Percentiles rank a stretch among this genome's conserved stretches.
phyloP scores from a whole-genome alignment of 2,888 invertebrate species.

The Anaspis maculata region DNA sequence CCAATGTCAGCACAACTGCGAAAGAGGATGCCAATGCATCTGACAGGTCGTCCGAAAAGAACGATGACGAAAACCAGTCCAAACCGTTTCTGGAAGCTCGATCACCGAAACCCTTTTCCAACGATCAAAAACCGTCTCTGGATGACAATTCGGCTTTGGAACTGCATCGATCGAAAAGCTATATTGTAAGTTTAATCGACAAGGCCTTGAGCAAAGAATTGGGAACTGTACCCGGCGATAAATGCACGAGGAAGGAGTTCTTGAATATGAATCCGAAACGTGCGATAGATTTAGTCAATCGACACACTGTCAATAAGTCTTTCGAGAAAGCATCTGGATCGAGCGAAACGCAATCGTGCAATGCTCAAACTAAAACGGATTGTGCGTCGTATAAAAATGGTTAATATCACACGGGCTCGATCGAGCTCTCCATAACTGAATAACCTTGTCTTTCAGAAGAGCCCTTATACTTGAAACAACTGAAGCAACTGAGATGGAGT shows the following conservation, averaged over 20 bases:
- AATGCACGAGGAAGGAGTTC: slow-evolving; percentile 16
- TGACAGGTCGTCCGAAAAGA: background rate
- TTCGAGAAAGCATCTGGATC: slow-evolving; percentile 8
- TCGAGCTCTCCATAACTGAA: no score
- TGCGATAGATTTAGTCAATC: slow-evolving; percentile 30
- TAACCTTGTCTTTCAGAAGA: no score
- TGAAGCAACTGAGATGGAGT: slow-evolving; percentile 42
- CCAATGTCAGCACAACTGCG: background rate
- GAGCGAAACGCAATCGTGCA: no score
- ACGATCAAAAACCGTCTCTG: slow-evolving; percentile 10
- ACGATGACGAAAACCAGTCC: background rate
- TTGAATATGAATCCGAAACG: slow-evolving; percentile 25
- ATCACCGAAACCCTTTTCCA: background rate
- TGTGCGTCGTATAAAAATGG: no score
- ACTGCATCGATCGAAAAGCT: slow-evolving; percentile 41
- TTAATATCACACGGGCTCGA: no score
- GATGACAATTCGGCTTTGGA: slow-evolving; percentile 37
- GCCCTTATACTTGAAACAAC: slow-evolving; percentile 40
- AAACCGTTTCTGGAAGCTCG: no score
- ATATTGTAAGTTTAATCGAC: slow-evolving; percentile 43
- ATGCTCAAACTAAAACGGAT: no score
- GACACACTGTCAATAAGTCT: slow-evolving; percentile 17
- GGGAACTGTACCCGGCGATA: slow-evolving; percentile 32
- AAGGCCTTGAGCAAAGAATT: slow-evolving; percentile 41
- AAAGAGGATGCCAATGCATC: slow-evolving; percentile 1